Base-by-base conservation (phyloP, 2,113 vertebrate genomes). In the Notarius lentiginosus region DNA sequence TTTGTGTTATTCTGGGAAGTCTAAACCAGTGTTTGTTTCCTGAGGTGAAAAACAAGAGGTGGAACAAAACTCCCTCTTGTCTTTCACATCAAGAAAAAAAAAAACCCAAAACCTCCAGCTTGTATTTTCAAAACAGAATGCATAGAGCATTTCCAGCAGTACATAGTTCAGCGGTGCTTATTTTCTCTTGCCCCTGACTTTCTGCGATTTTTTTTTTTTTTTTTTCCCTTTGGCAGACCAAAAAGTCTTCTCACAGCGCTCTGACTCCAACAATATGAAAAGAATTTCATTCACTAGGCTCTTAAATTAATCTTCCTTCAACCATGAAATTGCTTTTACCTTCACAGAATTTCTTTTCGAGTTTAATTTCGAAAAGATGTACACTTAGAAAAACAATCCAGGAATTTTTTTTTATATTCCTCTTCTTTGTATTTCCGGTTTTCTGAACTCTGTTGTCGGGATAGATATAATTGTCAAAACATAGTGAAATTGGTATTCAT, bases 311-410 rank as follows among this genome's bases (percentile, higher is more conserved):
- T 79, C 61, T 88, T 58, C 55, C 60, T 82, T 90, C 85, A 90
- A 87, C 76, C 89, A 84, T 90, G 89, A 90, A 90, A 90, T 90
- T 84, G 83, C 87, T 82, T 84, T 84, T 66, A 77, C 77, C 70
- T 87, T 73, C 34, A 55, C 22, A 22, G 60, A 24, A 10, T 65
- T 82, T 85, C 9, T 27, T 58, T 34, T 30, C 79, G 17, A 22
- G 34, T 68, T 80, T 27, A 60, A 11, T 84, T 75, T 75, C 27
- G 6, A 75, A 47, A 85, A 79, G 7, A 55, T 30, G 75, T 27
- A 27, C 49, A 34, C 24, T 49, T 63, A 17, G 2, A 24, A 60
- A 49, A 65, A 63, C n/a, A 56, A 80, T 30, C 77, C 24, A 34
- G 55, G 3, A 15, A 5, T 58, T 80, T 30, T 80, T 30, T 30